phyloP scores from a whole-genome alignment of 64 coral and sea anemone genomes.

The Anthopleura sola region DNA sequence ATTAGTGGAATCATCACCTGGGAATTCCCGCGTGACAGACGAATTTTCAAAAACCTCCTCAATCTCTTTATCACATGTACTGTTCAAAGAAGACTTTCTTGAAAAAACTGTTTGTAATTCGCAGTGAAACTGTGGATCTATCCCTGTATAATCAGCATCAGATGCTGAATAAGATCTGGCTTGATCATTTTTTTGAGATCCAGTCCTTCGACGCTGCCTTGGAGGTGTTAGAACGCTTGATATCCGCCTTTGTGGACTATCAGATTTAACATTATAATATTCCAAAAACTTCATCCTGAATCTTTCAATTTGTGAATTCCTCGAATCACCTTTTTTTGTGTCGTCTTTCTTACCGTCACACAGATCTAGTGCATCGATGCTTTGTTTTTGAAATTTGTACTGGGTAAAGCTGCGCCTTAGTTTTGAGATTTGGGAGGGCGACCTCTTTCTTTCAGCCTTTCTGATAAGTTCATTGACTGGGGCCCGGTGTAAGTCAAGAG shows the following conservation, averaged over 20 bases:
- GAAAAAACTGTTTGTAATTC: background rate
- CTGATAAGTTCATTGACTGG: constrained; percentile 3
- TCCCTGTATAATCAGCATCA: background rate
- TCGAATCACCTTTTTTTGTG: background rate
- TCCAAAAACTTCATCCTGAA: constrained; percentile 47
- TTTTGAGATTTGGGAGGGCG: background rate
- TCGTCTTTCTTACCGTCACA: background rate
- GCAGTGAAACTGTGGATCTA: background rate
- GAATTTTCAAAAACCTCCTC: background rate
- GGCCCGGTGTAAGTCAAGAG: constrained; percentile 31
- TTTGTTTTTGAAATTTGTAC: background rate
- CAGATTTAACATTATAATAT: constrained; percentile 44
- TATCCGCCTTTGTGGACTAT: background rate
- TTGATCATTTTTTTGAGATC: background rate
- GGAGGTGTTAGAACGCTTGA: background rate
- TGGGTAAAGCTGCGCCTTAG: background rate
- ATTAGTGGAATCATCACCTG: background rate
- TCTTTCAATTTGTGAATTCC: constrained; percentile 46
- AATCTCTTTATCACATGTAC: background rate
- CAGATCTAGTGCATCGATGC: background rate
- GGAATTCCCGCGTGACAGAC: background rate
- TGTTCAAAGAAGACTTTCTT: constrained; percentile 4
- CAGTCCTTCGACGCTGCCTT: background rate
- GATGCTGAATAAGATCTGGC: background rate
- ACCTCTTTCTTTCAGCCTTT: background rate